Percentiles rank a stretch among this genome's conserved stretches.
These are phyloP conservation scores for Caerostris extrusa DNA, from an alignment of 1,140 invertebrate genomes.

Conservation along the genomic window DNA sequence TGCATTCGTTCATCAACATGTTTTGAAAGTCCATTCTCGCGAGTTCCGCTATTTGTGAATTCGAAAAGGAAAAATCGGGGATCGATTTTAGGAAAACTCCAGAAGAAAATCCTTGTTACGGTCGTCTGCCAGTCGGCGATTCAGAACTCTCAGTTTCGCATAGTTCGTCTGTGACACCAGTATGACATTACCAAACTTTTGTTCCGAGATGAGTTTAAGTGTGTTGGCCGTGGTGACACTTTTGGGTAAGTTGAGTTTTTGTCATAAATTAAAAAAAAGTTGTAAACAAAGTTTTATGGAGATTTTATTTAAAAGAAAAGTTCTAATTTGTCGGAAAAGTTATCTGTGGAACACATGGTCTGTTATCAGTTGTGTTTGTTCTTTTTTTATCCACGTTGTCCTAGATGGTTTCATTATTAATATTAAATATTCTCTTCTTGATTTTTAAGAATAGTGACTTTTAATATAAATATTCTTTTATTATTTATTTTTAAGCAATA, in stretches of 20 bases:
- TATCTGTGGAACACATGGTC: slow-evolving; percentile 2
- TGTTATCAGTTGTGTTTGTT: slow-evolving; percentile 26
- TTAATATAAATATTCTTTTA: background rate
- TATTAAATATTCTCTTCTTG: background rate
- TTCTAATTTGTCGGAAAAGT: background rate
- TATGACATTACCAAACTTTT: background rate
- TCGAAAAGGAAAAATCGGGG: background rate
- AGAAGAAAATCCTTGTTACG: slow-evolving; percentile 4
- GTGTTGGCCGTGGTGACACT: background rate
- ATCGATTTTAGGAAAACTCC: slow-evolving; percentile 8
- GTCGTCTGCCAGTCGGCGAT: slow-evolving; percentile 16
- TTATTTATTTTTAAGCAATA: too few species aligned
- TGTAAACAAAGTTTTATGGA: background rate
- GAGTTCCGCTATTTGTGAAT: background rate
- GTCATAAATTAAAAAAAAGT: background rate
- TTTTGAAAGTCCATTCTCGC: slow-evolving; percentile 15
- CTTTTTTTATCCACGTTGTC: background rate
- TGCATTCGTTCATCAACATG: background rate
- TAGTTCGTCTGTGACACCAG: background rate
- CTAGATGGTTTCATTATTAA: background rate
- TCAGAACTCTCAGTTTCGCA: background rate
- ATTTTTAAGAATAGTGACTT: background rate
- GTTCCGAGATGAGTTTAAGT: slow-evolving; percentile 1
- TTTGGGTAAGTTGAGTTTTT: background rate
- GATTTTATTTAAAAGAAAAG: background rate